phyloP scores from a whole-genome alignment of 1,140 invertebrate genomes.

The Nasonia giraulti region DNA sequence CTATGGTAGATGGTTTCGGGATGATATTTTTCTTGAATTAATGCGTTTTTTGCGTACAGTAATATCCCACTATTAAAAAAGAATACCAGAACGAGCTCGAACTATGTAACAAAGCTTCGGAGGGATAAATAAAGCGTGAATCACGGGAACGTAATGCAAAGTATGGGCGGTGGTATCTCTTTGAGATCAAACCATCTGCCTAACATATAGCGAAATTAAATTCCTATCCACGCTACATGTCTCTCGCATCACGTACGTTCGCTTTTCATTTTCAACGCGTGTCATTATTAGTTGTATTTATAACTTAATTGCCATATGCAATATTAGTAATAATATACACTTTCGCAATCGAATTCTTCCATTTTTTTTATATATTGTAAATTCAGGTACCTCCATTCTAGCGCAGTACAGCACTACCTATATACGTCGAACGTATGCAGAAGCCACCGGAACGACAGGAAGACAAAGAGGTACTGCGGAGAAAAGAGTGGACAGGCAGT shows the following conservation, averaged over 20 bases:
- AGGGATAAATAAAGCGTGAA: neutral
- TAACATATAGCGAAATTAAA: slow-evolving; percentile 45
- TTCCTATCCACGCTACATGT: slow-evolving; percentile 17
- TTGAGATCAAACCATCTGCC: slow-evolving; percentile 40
- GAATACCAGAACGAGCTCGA: neutral
- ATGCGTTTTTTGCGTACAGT: neutral
- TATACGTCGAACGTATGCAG: neutral
- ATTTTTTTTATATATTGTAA: too few relatives aligned
- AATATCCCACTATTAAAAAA: neutral
- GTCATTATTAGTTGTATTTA: too few relatives aligned
- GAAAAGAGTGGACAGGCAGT: neutral
- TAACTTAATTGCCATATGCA: too few relatives aligned
- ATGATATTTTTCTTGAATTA: too few relatives aligned
- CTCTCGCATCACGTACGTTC: neutral
- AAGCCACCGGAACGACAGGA: neutral
- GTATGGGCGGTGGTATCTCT: slow-evolving; percentile 28
- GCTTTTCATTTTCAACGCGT: neutral
- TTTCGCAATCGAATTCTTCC: too few relatives aligned
- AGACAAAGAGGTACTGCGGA: neutral
- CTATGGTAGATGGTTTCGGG: too few relatives aligned
- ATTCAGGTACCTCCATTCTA: neutral
- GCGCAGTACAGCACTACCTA: neutral
- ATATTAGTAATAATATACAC: too few relatives aligned
- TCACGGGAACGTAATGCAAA: neutral
- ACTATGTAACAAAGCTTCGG: neutral